These are phyloP conservation scores for Nebria ingens DNA, from an alignment of 1,140 invertebrate species.

Conservation along the genomic window DNA sequence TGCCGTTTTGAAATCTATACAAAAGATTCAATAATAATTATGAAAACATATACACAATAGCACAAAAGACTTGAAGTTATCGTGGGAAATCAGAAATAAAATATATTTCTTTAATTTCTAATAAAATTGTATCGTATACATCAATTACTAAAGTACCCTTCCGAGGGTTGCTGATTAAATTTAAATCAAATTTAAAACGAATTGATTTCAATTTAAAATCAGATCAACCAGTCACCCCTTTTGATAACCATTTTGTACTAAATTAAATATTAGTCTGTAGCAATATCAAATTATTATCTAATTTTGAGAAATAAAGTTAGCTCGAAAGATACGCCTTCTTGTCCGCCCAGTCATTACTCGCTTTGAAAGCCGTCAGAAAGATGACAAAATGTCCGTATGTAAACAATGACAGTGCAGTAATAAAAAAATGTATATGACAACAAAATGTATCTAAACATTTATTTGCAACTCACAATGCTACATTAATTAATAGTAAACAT, in stretches of 20 bases:
- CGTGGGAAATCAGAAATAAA: too few relatives aligned
- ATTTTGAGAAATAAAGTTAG: not conserved
- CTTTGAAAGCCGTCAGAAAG: not conserved
- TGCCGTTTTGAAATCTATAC: not conserved
- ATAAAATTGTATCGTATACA: not conserved
- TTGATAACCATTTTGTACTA: not conserved
- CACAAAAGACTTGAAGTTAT: too few relatives aligned
- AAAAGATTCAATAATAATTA: not conserved
- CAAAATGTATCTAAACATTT: too few relatives aligned
- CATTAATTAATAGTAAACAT: too few relatives aligned
- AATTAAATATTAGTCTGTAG: not conserved
- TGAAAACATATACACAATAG: not conserved
- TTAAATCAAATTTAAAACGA: not conserved
- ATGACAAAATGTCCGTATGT: not conserved
- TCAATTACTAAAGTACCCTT: not conserved
- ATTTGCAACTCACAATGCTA: too few relatives aligned
- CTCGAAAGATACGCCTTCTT: not conserved
- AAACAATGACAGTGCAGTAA: too few relatives aligned
- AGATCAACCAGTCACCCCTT: not conserved
- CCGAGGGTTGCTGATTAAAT: not conserved
- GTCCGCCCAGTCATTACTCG: not conserved
- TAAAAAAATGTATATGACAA: too few relatives aligned
- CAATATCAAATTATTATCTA: not conserved
- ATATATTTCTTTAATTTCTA: too few relatives aligned
- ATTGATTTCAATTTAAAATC: not conserved